Base-by-base conservation (phyloP, 2,888 invertebrate species). In the Mycalesis mineus region DNA sequence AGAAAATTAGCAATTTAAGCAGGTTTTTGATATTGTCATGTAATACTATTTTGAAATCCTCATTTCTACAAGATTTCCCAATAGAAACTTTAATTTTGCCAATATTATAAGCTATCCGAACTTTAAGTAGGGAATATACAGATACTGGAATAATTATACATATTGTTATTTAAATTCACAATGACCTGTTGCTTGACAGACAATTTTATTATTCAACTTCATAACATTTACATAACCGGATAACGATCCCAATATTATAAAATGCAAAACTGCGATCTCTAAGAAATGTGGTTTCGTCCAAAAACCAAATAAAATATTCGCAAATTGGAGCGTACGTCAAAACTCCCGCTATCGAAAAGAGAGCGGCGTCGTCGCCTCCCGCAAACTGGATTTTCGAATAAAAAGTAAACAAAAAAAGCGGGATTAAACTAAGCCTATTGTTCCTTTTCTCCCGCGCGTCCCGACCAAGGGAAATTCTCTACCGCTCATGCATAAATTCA, bases 401-500 rank as follows among this genome's bases (percentile, higher is more conserved):
- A 72, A 73, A 78, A 79, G 77, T 77, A 77, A 68, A 68, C 74
- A 73, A 79, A 77, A n/a, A 77, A 77, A 68, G 68, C 74, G 72
- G 78, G 85, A 85, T 86, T 86, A 87, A 85, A 80, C 82, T 82
- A 82, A 85, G 77, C 83, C 88, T 84, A 88, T 89, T 88, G 89
- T 89, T 85, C 87, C 79, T 84, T 82, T 84, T 78, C 78, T 69
- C 70, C 72, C 67, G 64, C 62, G 69, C 69, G 60, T 74, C 75
- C 75, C 72, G 77, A 69, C 79, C 69, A 65, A 67, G 61, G 61
- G 83, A 84, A 83, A 77, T 85, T 82, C 81, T 66, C 65, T 65
- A 72, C 69, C 72, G 75, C 75, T 87, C 88, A 89, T 88, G 87
- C 86, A 88, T 88, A 82, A 84, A 88, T 88, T 87, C 87, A 88